These are phyloP conservation scores for Battus philenor DNA, from an alignment of 1,140 invertebrate genomes.

Conservation along the genomic window DNA sequence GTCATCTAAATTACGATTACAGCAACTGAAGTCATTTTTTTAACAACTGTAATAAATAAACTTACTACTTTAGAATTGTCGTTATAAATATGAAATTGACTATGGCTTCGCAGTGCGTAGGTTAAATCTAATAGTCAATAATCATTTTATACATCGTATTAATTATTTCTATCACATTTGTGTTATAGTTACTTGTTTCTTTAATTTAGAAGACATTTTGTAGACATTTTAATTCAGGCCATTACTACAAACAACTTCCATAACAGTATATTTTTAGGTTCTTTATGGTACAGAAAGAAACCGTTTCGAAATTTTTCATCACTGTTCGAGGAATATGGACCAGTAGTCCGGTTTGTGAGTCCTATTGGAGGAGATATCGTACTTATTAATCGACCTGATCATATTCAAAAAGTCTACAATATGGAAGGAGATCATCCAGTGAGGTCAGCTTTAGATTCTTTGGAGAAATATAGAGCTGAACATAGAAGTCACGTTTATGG, in stretches of 20 bases:
- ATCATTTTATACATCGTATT: no score
- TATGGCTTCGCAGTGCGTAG: no score
- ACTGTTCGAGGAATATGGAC: slow-evolving; percentile 79
- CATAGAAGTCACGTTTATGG: slow-evolving; percentile 74
- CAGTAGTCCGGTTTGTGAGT: slow-evolving; percentile 79
- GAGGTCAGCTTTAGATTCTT: slow-evolving; percentile 77
- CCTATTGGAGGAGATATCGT: slow-evolving; percentile 78
- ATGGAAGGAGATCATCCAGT: slow-evolving; percentile 77
- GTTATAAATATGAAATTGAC: no score
- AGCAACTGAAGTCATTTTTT: no score
- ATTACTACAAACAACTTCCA: not conserved
- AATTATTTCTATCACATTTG: no score
- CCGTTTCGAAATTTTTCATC: slow-evolving; percentile 68
- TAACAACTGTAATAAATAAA: no score
- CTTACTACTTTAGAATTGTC: no score
- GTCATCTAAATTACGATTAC: no score
- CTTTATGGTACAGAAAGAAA: slow-evolving; percentile 48
- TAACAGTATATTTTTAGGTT: slow-evolving; percentile 36
- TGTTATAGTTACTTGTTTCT: no score
- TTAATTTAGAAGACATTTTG: no score
- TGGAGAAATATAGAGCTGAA: slow-evolving; percentile 78
- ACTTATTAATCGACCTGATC: slow-evolving; percentile 78
- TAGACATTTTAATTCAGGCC: no score
- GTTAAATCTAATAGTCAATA: no score
- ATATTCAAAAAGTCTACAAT: slow-evolving; percentile 77